phyloP scores from a whole-genome alignment of 2,113 vertebrate species.

The Rhinoderma darwinii region DNA sequence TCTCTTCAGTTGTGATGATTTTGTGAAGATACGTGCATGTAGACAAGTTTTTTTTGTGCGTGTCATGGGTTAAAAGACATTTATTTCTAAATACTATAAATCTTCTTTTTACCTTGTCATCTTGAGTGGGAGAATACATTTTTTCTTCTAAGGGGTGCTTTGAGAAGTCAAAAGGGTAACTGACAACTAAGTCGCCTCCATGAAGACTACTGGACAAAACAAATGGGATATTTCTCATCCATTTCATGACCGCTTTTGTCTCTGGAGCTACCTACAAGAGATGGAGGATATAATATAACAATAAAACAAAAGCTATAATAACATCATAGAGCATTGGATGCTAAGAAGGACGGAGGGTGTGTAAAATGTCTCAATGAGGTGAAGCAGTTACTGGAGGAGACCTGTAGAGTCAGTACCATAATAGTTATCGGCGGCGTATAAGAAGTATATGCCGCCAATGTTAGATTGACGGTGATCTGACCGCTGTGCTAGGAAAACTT shows the following conservation, averaged over 20 bases:
- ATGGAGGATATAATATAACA: background rate
- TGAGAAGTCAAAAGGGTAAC: constrained; percentile 95
- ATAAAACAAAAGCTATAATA: background rate
- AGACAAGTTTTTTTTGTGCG: too few relatives aligned
- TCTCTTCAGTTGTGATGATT: too few relatives aligned
- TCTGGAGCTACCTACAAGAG: constrained; percentile 88
- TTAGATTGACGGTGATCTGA: background rate
- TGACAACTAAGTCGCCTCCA: constrained; percentile 92
- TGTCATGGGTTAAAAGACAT: too few relatives aligned
- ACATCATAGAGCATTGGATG: background rate
- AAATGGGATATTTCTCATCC: constrained; percentile 86
- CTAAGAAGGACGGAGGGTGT: background rate
- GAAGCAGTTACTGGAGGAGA: background rate
- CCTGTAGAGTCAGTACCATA: background rate
- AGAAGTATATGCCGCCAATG: background rate
- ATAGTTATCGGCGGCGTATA: background rate
- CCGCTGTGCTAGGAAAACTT: background rate
- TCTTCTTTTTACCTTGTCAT: constrained; percentile 85
- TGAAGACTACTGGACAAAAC: constrained; percentile 94
- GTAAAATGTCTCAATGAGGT: too few relatives aligned
- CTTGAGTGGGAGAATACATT: constrained; percentile 91
- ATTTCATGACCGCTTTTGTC: constrained; percentile 96
- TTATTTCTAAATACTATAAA: background rate
- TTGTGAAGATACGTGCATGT: too few relatives aligned
- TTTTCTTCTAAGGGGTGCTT: constrained; percentile 85